phyloP scores from a whole-genome alignment of 2,113 vertebrate genomes.

The Rissa tridactyla region DNA sequence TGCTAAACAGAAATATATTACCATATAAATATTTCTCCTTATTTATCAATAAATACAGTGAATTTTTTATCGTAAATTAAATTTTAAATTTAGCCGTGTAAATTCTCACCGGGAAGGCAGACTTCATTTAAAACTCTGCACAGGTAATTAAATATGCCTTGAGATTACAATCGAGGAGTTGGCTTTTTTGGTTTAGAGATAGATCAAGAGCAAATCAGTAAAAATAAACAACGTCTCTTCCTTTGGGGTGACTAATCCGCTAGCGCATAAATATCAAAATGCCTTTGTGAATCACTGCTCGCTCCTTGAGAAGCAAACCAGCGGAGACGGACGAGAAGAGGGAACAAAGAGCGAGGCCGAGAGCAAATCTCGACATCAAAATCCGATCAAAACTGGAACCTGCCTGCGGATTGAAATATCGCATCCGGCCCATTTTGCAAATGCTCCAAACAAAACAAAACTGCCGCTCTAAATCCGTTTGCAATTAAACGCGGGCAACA shows the following conservation, averaged over 20 bases:
- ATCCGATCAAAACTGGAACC: not conserved
- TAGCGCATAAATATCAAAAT: not conserved
- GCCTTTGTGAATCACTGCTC: not conserved
- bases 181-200: not conserved
- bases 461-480: not conserved
- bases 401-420: not conserved
- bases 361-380: not conserved
- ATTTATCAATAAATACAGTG: not conserved
- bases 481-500: not conserved
- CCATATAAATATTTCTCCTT: not conserved
- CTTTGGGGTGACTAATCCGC: not conserved
- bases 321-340: not conserved
- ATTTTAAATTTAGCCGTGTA: accelerated
- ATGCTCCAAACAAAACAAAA: not conserved
- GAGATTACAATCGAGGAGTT: not conserved
- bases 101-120: not conserved
- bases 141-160: not conserved
- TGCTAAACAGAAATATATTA: not conserved
- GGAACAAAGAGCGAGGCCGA: not conserved
- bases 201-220: not conserved
- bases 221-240: not conserved
- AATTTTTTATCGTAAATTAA: not conserved
- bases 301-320: not conserved
- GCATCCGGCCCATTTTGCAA: too few species aligned
- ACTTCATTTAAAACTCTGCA: not conserved